These are phyloP conservation scores for Characodon lateralis DNA, from an alignment of 2,797 vertebrate species.

Conservation along the genomic window DNA sequence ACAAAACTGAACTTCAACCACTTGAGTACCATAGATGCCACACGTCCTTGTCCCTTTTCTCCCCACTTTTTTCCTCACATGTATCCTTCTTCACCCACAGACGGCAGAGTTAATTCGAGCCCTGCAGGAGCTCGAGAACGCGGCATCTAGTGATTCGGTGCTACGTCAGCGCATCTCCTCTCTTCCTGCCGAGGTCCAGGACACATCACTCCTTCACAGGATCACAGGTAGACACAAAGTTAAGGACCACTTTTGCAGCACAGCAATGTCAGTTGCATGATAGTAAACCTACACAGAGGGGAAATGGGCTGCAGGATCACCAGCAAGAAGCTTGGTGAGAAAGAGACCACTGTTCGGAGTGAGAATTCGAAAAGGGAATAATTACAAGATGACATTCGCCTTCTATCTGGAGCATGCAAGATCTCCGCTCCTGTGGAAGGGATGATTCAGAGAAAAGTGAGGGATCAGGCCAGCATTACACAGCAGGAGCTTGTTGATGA, in stretches of 20 bases:
- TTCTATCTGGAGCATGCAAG: no score
- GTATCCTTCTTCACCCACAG: constrained; percentile 67
- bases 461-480: no score
- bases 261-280: no score
- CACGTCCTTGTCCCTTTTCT: background rate
- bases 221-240: constrained; percentile 87
- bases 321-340: no score
- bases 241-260: background rate
- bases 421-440: no score
- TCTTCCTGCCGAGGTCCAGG: constrained; percentile 95
- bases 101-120: constrained; percentile 95
- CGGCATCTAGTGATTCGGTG: constrained; percentile 92
- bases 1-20: background rate
- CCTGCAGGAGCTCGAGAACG: constrained; percentile 97
- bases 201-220: constrained; percentile 92
- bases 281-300: no score
- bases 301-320: no score
- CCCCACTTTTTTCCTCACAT: background rate
- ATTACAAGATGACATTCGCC: no score
- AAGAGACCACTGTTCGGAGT: no score
- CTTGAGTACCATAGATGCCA: background rate
- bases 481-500: no score
- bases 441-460: no score
- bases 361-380: no score
- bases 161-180: constrained; percentile 95